These are phyloP conservation scores for Gonatopus flavifemur DNA, from an alignment of 1,140 invertebrate species.

Conservation along the genomic window DNA sequence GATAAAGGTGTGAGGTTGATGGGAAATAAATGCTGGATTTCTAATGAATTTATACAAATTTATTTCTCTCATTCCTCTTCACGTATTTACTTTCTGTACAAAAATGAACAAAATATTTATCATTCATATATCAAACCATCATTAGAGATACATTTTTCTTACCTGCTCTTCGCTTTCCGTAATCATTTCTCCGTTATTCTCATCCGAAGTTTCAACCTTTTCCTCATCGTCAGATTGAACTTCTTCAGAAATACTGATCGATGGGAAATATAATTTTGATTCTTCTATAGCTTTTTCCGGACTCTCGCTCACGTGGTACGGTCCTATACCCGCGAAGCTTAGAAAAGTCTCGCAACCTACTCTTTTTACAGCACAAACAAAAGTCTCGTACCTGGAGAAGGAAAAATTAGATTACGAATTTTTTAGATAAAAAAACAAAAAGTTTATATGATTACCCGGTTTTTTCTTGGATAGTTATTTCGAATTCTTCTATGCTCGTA, in stretches of 20 bases:
- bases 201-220: slow-evolving; percentile 38
- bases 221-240: slow-evolving; percentile 49
- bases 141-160: too few species aligned
- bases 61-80: slow-evolving; percentile 2
- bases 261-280: slow-evolving; percentile 49
- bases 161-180: too few species aligned
- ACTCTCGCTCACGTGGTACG: slow-evolving; percentile 55
- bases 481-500: slow-evolving; percentile 45
- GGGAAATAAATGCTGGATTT: slow-evolving; percentile 42
- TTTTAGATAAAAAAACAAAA: neutral
- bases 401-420: neutral
- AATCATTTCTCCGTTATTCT: too few species aligned
- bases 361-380: slow-evolving; percentile 52
- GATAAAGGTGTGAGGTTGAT: slow-evolving; percentile 8
- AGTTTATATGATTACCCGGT: slow-evolving; percentile 35
- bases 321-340: slow-evolving; percentile 54
- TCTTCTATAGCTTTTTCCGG: slow-evolving; percentile 51
- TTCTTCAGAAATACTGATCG: slow-evolving; percentile 37
- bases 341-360: slow-evolving; percentile 49
- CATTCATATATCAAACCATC: too few species aligned
- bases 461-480: slow-evolving; percentile 39
- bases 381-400: slow-evolving; percentile 46
- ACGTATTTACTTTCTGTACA: too few species aligned
- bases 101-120: too few species aligned
- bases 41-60: slow-evolving; percentile 4